Evolutionary conservation across 2,113 vertebrate species (phyloP).

Genomic region (Sylvia atricapilla): DNA sequence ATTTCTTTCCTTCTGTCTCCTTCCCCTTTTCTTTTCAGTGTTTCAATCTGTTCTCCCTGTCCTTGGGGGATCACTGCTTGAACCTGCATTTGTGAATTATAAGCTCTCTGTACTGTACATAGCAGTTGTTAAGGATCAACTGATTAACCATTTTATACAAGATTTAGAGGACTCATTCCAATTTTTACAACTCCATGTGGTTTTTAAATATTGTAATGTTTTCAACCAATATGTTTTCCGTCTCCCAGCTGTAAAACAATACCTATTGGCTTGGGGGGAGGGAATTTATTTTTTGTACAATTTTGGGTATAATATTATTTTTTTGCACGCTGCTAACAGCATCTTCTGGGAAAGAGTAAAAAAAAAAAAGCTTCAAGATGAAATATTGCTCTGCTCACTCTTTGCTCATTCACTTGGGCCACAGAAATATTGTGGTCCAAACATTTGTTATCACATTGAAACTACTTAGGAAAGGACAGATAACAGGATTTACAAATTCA

Average conservation of each 20-base stretch:
- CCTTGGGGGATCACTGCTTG: conserved; percentile 46
- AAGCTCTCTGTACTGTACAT: conserved; percentile 39
- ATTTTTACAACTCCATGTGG: conserved; percentile 71
- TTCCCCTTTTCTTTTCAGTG: not conserved
- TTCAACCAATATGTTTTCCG: conserved; percentile 64
- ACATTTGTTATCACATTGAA: not conserved
- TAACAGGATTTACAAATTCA: not conserved
- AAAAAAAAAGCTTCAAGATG: not conserved
- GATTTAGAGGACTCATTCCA: conserved; percentile 69
- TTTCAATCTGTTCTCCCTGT: conserved; percentile 58
- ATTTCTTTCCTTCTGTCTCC: conserved; percentile 9
- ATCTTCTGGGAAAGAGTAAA: conserved; percentile 40
- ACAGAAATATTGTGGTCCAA: not conserved
- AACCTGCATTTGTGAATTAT: conserved; percentile 63
- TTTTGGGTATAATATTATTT: not conserved
- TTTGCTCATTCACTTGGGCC: not conserved
- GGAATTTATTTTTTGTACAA: not conserved
- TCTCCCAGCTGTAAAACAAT: conserved; percentile 60
- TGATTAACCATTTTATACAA: conserved; percentile 69
- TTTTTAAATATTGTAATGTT: conserved; percentile 70
- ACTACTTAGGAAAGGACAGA: not conserved
- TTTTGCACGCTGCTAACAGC: not conserved
- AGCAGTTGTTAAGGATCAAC: conserved; percentile 49
- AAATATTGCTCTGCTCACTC: not conserved
- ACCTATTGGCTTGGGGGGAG: conserved; percentile 6